A percentile compares a stretch with the other conserved stretches of the same genome.
phyloP scores from a whole-genome alignment of 2,888 invertebrate species.

The Cyaniris semiargus region DNA sequence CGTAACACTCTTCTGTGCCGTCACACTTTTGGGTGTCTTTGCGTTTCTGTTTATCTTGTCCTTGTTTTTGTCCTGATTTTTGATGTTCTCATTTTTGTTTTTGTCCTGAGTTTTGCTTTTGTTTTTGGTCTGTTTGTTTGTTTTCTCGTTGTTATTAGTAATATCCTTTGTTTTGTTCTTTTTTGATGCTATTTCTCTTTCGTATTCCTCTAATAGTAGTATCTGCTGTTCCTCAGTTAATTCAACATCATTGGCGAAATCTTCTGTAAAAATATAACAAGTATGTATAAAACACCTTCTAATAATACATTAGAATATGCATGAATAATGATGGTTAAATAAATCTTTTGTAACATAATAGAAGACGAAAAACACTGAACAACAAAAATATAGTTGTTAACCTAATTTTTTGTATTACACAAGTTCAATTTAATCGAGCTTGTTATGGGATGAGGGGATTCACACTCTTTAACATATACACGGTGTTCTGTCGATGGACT shows the following conservation, averaged over 20 bases:
- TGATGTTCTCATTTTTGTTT: slow-evolving; percentile 45
- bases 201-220: slow-evolving; percentile 84
- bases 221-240: slow-evolving; percentile 86
- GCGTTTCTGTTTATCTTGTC: slow-evolving; percentile 47
- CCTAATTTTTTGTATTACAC: too few relatives aligned
- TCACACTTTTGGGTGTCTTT: neutral
- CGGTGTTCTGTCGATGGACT: slow-evolving; percentile 14
- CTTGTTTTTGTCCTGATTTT: slow-evolving; percentile 56
- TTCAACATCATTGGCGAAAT: slow-evolving; percentile 83
- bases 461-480: too few relatives aligned
- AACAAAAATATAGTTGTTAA: too few relatives aligned
- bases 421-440: neutral
- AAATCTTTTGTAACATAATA: too few relatives aligned
- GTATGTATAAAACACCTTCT: neutral
- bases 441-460: neutral
- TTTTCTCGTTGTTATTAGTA: slow-evolving; percentile 60
- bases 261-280: slow-evolving; percentile 69
- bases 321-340: too few relatives aligned
- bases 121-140: slow-evolving; percentile 49
- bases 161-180: slow-evolving; percentile 60
- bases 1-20: too few relatives aligned
- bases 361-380: too few relatives aligned
- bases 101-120: slow-evolving; percentile 54
- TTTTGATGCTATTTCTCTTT: slow-evolving; percentile 80
- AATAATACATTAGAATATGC: too few relatives aligned